These are phyloP conservation scores for Thymelicus lineola DNA, from an alignment of 2,888 invertebrate genomes.

Conservation along the genomic window DNA sequence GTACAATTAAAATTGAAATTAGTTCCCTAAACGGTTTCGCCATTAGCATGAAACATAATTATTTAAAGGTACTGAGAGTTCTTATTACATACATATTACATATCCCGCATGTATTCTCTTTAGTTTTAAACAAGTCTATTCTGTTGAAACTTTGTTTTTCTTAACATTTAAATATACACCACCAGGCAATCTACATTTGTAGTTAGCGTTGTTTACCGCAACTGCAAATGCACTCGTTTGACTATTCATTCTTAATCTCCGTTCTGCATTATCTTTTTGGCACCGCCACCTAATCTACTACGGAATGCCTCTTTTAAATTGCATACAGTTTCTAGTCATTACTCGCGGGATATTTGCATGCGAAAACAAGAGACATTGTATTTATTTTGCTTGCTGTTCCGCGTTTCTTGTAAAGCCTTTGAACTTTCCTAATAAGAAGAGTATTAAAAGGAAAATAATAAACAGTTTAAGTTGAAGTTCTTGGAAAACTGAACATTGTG, in stretches of 20 bases:
- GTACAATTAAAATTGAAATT: no score
- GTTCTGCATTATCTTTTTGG: conserved; percentile 74
- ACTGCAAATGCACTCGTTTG: conserved; percentile 67
- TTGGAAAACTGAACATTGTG: conserved; percentile 8
- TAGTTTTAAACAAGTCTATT: conserved; percentile 26
- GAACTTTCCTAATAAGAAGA: conserved; percentile 37
- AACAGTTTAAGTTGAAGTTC: conserved; percentile 30
- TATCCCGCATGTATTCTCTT: background rate
- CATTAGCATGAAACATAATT: no score
- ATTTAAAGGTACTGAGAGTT: no score
- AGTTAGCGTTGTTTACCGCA: conserved; percentile 48
- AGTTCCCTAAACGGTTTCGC: no score
- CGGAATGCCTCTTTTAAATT: conserved; percentile 67
- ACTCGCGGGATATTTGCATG: conserved; percentile 71
- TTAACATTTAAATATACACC: conserved; percentile 52
- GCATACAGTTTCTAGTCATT: conserved; percentile 73
- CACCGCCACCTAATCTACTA: conserved; percentile 61
- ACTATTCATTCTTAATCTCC: conserved; percentile 75
- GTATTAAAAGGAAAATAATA: conserved; percentile 20
- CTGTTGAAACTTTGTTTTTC: conserved; percentile 35
- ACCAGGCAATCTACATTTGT: conserved; percentile 60
- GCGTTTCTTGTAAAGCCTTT: conserved; percentile 40
- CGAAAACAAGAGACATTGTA: conserved; percentile 55
- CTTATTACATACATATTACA: no score
- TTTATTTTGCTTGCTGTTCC: conserved; percentile 46